A percentile compares a stretch with the other conserved stretches of the same genome.
These are phyloP conservation scores for Ectropis crepuscularia DNA, from an alignment of 2,888 invertebrate species.

Conservation along the genomic window DNA sequence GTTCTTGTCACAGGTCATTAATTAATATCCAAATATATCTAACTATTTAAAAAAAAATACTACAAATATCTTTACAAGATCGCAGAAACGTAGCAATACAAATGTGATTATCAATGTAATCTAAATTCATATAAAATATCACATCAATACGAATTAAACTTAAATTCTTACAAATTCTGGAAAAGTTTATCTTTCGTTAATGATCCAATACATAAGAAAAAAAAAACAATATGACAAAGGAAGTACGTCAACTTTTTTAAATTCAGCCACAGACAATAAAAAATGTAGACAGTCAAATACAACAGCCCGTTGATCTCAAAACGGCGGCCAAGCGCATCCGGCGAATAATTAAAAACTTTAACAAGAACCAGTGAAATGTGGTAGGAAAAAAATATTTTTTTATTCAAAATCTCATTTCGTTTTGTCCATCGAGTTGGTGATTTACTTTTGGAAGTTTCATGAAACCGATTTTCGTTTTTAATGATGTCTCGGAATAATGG, in stretches of 20 bases:
- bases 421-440: conserved; percentile 67
- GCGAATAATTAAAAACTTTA: conserved; percentile 79
- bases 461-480: conserved; percentile 1
- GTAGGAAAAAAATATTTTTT: conserved; percentile 77
- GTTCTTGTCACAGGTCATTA: too few species aligned
- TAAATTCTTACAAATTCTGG: too few species aligned
- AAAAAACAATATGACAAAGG: conserved; percentile 4
- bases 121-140: too few species aligned
- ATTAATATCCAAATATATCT: too few species aligned
- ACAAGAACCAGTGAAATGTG: conserved; percentile 71
- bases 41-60: too few species aligned
- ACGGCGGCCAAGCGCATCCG: conserved; percentile 68
- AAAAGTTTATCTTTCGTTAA: not conserved
- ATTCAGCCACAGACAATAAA: conserved; percentile 48
- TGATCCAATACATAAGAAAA: conserved; percentile 6
- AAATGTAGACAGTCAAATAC: conserved; percentile 56
- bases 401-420: conserved; percentile 71
- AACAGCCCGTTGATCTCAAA: conserved; percentile 65
- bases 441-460: conserved; percentile 51
- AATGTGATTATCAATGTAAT: too few species aligned
- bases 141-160: too few species aligned
- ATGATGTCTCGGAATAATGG: not conserved
- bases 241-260: conserved; percentile 8
- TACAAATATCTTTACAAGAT: too few species aligned
- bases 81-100: too few species aligned